Evolutionary conservation across 2,113 vertebrate species (phyloP).

Genomic region (Nycticebus coucang): DNA sequence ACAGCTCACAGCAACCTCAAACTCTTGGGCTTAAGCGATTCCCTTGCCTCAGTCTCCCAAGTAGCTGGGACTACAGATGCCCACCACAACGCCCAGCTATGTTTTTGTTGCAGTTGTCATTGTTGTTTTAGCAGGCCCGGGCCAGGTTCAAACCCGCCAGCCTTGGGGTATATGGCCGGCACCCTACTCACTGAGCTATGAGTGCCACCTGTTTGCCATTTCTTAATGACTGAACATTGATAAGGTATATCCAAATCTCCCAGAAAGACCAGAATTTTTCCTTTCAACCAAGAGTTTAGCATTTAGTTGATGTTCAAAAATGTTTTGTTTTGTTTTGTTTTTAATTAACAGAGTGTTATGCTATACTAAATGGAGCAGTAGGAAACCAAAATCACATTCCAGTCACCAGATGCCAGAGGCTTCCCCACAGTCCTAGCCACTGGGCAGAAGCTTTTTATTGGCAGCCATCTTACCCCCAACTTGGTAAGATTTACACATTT

Average conservation of each 20-base stretch:
- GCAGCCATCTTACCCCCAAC: not conserved
- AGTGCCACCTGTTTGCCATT: not conserved
- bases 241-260: not conserved
- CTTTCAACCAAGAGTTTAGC: not conserved
- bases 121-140: too few relatives aligned
- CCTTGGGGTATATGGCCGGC: too few relatives aligned
- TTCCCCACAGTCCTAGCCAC: not conserved
- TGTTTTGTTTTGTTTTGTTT: too few relatives aligned
- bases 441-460: not conserved
- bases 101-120: too few relatives aligned
- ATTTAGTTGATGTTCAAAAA: not conserved
- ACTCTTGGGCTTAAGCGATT: too few relatives aligned
- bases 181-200: too few relatives aligned
- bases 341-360: not conserved
- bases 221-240: not conserved
- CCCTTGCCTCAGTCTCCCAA: too few relatives aligned
- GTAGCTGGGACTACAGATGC: too few relatives aligned
- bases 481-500: not conserved
- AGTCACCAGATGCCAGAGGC: not conserved
- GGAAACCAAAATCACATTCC: not conserved
- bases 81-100: too few relatives aligned
- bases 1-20: too few relatives aligned
- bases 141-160: too few relatives aligned
- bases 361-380: not conserved
- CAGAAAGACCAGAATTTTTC: not conserved